Percentiles rank a stretch among this genome's conserved stretches.
phyloP scores from a whole-genome alignment of 35 echinoderm and acorn worm species.

The Apostichopus californicus region DNA sequence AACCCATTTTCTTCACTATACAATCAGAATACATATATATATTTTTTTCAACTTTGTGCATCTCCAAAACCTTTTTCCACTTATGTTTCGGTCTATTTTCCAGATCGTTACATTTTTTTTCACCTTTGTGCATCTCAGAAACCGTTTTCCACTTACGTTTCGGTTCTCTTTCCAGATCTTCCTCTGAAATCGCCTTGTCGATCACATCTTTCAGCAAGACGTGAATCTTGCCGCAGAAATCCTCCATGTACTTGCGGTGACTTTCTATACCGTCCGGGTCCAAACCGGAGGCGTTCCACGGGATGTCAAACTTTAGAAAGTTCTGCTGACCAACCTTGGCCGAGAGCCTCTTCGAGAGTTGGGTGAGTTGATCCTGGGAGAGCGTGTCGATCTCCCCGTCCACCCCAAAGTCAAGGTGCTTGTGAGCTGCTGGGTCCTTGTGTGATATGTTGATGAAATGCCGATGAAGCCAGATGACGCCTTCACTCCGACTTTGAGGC shows the following conservation, averaged over 20 bases:
- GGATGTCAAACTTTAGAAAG: slow-evolving; percentile 86
- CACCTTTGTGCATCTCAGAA: too few relatives aligned
- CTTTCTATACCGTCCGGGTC: slow-evolving; percentile 81
- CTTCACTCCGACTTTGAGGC: slow-evolving; percentile 79
- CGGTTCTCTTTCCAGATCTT: slow-evolving; percentile 40
- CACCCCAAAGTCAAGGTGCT: slow-evolving; percentile 74
- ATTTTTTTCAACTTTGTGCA: too few relatives aligned
- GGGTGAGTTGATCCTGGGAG: slow-evolving; percentile 87
- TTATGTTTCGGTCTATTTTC: too few relatives aligned
- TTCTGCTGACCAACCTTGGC: slow-evolving; percentile 83
- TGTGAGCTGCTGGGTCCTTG: slow-evolving; percentile 67
- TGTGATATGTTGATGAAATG: slow-evolving; percentile 76
- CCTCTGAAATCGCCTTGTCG: slow-evolving; percentile 80
- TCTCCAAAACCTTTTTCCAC: too few relatives aligned
- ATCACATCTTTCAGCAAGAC: slow-evolving; percentile 71
- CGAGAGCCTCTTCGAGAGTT: slow-evolving; percentile 83
- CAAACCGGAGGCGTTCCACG: slow-evolving; percentile 80
- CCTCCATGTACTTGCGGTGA: slow-evolving; percentile 85
- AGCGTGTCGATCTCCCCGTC: slow-evolving; percentile 77
- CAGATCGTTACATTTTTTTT: too few relatives aligned
- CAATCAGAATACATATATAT: too few relatives aligned
- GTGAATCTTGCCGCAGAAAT: slow-evolving; percentile 68
- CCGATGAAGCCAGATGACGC: slow-evolving; percentile 83
- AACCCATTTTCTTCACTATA: too few relatives aligned
- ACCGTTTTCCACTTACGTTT: background rate